Evolutionary conservation across 1,140 invertebrate genomes (phyloP).

Genomic region (Hormaphis cornu): DNA sequence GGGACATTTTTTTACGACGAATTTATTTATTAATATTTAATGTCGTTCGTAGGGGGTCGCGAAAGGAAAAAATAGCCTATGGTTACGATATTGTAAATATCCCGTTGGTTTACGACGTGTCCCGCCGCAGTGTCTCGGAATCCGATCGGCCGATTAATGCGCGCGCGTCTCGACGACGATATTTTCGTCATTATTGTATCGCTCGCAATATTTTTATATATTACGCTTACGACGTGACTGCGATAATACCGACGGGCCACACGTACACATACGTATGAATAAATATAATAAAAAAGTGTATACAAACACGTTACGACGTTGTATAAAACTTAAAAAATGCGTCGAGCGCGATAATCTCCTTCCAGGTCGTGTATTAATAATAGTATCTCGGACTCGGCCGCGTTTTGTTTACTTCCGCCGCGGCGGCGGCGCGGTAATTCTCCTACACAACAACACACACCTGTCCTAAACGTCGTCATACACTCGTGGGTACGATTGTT

Average conservation of each 20-base stretch:
- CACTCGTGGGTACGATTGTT: too few relatives aligned
- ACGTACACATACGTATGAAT: background rate
- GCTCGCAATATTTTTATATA: too few relatives aligned
- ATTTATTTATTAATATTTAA: too few relatives aligned
- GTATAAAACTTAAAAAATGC: background rate
- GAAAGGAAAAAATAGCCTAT: too few relatives aligned
- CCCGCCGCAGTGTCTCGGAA: slow-evolving; percentile 1
- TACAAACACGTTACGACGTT: background rate
- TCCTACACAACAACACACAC: too few relatives aligned
- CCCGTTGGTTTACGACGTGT: background rate
- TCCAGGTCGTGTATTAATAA: background rate
- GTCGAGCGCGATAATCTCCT: background rate
- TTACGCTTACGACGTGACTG: slow-evolving; percentile 3
- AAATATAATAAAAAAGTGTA: slow-evolving; percentile 1
- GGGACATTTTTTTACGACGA: too few relatives aligned
- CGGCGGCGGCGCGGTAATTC: too few relatives aligned
- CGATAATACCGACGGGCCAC: background rate
- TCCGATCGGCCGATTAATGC: slow-evolving; percentile 15
- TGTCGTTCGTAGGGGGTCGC: too few relatives aligned
- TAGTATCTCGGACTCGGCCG: background rate
- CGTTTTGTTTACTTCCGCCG: slow-evolving; percentile 24
- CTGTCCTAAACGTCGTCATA: too few relatives aligned
- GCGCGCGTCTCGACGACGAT: too few relatives aligned
- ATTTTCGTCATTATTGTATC: too few relatives aligned
- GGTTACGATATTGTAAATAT: background rate